phyloP scores from a whole-genome alignment of 2,113 vertebrate genomes.

The Notarius lentiginosus region DNA sequence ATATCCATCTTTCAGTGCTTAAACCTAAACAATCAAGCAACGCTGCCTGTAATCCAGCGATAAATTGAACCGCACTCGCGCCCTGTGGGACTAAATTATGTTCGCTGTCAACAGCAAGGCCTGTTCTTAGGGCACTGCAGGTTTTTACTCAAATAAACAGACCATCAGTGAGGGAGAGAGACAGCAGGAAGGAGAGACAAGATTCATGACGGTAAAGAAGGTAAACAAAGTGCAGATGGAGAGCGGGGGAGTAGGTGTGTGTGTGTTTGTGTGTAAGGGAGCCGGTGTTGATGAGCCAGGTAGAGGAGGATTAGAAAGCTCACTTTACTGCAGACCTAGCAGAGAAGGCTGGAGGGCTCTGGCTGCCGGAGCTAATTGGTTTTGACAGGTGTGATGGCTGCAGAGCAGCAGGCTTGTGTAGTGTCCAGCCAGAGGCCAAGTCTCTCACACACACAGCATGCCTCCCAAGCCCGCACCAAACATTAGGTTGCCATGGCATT shows the following conservation, averaged over 20 bases:
- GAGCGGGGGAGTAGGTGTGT: slow-evolving; percentile 13
- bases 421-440: slow-evolving; percentile 42
- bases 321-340: slow-evolving; percentile 40
- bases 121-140: slow-evolving; percentile 37
- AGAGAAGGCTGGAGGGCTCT: slow-evolving; percentile 27
- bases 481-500: slow-evolving; percentile 30
- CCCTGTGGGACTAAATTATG: slow-evolving; percentile 59
- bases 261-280: slow-evolving; percentile 1
- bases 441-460: slow-evolving; percentile 9
- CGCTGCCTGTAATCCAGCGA: slow-evolving; percentile 56
- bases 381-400: slow-evolving; percentile 53
- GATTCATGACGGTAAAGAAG: slow-evolving; percentile 55
- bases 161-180: slow-evolving; percentile 39
- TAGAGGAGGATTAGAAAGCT: slow-evolving; percentile 33
- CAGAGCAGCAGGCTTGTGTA: slow-evolving; percentile 48
- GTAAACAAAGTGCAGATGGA: slow-evolving; percentile 47
- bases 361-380: slow-evolving; percentile 48
- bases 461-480: neutral
- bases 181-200: slow-evolving; percentile 30
- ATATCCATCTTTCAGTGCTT: slow-evolving; percentile 72
- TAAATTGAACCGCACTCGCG: slow-evolving; percentile 56
- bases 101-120: slow-evolving; percentile 56
- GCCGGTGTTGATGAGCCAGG: slow-evolving; percentile 50
- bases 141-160: slow-evolving; percentile 60
- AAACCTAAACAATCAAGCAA: slow-evolving; percentile 57